A percentile compares a stretch with the other conserved stretches of the same genome.
These are phyloP conservation scores for Pharmacophagus antenor DNA, from an alignment of 2,888 invertebrate species.

Conservation along the genomic window DNA sequence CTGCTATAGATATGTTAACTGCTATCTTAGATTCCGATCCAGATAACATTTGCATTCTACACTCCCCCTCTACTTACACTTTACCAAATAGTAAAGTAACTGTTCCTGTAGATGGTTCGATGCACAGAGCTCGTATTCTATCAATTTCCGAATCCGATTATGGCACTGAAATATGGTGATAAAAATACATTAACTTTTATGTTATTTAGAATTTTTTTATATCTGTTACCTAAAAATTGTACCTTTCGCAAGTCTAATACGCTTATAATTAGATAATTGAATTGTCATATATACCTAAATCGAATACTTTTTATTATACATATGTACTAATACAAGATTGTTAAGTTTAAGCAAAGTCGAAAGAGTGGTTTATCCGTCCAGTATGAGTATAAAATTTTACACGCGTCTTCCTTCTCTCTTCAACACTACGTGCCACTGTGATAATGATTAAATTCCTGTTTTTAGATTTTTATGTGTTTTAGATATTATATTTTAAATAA, in stretches of 20 bases:
- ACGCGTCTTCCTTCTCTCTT: conserved; percentile 25
- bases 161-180: conserved; percentile 89
- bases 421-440: conserved; percentile 22
- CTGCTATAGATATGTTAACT: conserved; percentile 66
- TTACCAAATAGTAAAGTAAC: conserved; percentile 81
- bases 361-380: conserved; percentile 29
- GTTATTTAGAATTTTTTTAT: conserved; percentile 17
- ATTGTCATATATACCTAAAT: conserved; percentile 27
- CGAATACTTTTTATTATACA: conserved; percentile 21
- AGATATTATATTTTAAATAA: conserved; percentile 32
- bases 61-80: conserved; percentile 73
- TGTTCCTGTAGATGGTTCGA: conserved; percentile 81
- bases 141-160: conserved; percentile 82
- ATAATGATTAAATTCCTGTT: conserved; percentile 23
- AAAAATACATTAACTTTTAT: conserved; percentile 19
- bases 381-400: conserved; percentile 8
- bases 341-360: conserved; percentile 21
- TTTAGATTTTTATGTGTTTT: conserved; percentile 18
- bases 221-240: conserved; percentile 37
- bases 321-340: conserved; percentile 12
- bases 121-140: conserved; percentile 84
- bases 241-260: conserved; percentile 36
- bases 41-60: conserved; percentile 64
- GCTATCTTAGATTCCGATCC: conserved; percentile 76
- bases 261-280: conserved; percentile 35